A percentile compares a stretch with the other conserved stretches of the same genome.
phyloP scores from a whole-genome alignment of 2,113 vertebrate genomes.

The Glaucidium brasilianum region DNA sequence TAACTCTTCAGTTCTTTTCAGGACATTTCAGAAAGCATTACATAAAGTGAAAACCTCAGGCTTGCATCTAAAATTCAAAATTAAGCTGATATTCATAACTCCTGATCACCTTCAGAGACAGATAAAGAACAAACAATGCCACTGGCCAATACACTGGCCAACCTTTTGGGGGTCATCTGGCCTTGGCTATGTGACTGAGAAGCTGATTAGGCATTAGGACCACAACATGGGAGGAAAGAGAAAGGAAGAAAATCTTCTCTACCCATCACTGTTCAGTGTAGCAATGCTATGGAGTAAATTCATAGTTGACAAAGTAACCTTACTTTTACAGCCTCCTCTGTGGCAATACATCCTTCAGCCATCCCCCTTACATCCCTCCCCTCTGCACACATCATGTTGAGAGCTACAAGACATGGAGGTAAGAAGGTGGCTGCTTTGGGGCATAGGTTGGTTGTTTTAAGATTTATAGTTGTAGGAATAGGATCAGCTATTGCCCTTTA shows the following conservation, averaged over 20 bases:
- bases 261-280: neutral
- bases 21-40: slow-evolving; percentile 61
- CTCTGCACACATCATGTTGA: neutral
- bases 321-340: neutral
- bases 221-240: neutral
- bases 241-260: neutral
- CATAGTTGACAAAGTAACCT: neutral
- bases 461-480: neutral
- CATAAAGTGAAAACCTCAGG: slow-evolving; percentile 53
- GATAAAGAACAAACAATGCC: neutral
- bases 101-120: slow-evolving; percentile 9
- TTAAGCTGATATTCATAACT: slow-evolving; percentile 16
- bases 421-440: neutral
- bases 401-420: neutral
- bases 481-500: neutral
- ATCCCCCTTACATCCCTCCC: neutral
- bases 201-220: neutral
- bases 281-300: neutral
- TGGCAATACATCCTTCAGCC: neutral
- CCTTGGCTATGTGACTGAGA: neutral
- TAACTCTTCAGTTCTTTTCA: slow-evolving; percentile 61
- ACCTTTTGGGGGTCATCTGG: neutral
- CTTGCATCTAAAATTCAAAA: slow-evolving; percentile 39
- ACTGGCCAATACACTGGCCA: neutral
- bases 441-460: neutral